Percentiles rank a stretch among this genome's conserved stretches.
phyloP scores from a whole-genome alignment of 1,140 invertebrate genomes.

The Drosophila oshimai region DNA sequence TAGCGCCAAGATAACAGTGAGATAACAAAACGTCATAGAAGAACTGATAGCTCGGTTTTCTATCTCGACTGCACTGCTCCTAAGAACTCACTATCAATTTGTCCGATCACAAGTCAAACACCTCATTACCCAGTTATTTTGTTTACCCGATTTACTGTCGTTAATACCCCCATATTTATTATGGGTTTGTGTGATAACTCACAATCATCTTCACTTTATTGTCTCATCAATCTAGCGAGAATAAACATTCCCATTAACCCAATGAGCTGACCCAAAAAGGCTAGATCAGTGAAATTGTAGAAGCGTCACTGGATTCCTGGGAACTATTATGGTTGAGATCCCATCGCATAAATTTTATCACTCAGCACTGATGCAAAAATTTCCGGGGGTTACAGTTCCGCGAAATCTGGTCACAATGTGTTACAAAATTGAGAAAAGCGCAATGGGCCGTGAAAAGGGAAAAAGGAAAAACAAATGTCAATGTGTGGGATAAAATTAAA shows the following conservation, averaged over 20 bases:
- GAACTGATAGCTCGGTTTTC: constrained; percentile 11
- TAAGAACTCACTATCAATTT: constrained; percentile 8
- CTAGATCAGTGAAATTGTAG: constrained; percentile 1
- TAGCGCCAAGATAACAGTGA: neutral
- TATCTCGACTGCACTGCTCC: neutral
- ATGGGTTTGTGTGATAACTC: neutral
- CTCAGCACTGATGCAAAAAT: constrained; percentile 27
- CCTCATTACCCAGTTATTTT: constrained; percentile 38
- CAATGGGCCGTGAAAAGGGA: constrained; percentile 41
- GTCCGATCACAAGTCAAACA: constrained; percentile 30
- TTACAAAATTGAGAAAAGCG: constrained; percentile 49
- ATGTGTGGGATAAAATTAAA: constrained; percentile 9
- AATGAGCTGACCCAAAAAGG: constrained; percentile 1
- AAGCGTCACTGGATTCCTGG: neutral
- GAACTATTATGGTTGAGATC: constrained; percentile 17
- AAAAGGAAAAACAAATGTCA: constrained; percentile 40
- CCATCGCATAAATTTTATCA: constrained; percentile 8
- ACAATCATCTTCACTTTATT: constrained; percentile 10
- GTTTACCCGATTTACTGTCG: constrained; percentile 4
- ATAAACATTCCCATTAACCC: constrained; percentile 23
- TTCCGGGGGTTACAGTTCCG: constrained; percentile 38
- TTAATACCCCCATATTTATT: neutral
- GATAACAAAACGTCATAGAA: constrained; percentile 1
- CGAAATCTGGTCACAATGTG: constrained; percentile 76
- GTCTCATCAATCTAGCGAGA: constrained; percentile 7